A percentile compares a stretch with the other conserved stretches of the same genome.
phyloP scores from a whole-genome alignment of 2,888 invertebrate genomes.

The Stegana nigrithorax region DNA sequence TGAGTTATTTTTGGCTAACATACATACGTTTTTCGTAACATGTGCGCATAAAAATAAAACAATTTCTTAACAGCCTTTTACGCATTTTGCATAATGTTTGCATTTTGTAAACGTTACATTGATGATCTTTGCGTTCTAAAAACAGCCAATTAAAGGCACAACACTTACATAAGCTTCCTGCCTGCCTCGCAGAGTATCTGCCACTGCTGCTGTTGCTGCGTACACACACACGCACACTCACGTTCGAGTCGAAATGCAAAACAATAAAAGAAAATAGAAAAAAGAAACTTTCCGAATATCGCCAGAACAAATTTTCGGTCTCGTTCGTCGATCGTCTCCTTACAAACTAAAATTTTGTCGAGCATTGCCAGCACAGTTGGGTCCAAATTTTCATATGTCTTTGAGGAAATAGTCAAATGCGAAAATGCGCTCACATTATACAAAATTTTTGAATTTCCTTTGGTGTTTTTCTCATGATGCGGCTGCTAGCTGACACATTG shows the following conservation, averaged over 20 bases:
- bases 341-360: constrained; percentile 63
- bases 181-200: too few relatives aligned
- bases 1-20: constrained; percentile 2
- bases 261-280: too few relatives aligned
- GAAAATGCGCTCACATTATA: not conserved
- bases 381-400: not conserved
- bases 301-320: too few relatives aligned
- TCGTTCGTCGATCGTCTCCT: constrained; percentile 63
- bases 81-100: constrained; percentile 38
- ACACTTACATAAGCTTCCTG: constrained; percentile 19
- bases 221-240: too few relatives aligned
- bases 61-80: too few relatives aligned
- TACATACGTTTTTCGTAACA: too few relatives aligned
- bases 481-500: not conserved
- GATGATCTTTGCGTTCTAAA: not conserved
- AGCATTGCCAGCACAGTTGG: too few relatives aligned
- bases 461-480: not conserved
- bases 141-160: not conserved
- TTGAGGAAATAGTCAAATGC: not conserved
- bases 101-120: constrained; percentile 22
- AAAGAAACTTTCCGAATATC: too few relatives aligned
- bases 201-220: too few relatives aligned
- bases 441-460: not conserved
- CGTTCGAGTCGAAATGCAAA: too few relatives aligned
- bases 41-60: too few relatives aligned